Evolutionary conservation across 2,113 vertebrate species (phyloP).

Genomic region (Phyllopteryx taeniolatus): DNA sequence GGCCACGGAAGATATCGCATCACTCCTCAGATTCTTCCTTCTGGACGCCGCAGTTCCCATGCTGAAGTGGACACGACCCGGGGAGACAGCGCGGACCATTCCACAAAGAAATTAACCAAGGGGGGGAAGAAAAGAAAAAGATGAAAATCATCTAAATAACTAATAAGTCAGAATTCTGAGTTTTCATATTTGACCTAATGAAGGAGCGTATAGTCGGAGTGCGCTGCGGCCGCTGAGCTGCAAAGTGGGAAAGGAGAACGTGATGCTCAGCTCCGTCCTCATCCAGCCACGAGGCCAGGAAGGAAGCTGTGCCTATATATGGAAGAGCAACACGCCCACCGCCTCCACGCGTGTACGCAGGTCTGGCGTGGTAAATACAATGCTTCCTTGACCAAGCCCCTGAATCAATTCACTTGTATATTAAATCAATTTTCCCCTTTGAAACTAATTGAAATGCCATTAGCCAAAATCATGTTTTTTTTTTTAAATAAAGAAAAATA

Average conservation of each 20-base stretch:
- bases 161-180: background rate
- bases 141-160: background rate
- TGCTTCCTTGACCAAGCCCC: background rate
- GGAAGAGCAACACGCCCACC: conserved; percentile 22
- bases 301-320: conserved; percentile 62
- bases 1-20: conserved; percentile 90
- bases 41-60: conserved; percentile 94
- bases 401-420: background rate
- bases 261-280: conserved; percentile 11
- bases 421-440: background rate
- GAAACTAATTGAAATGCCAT: background rate
- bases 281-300: conserved; percentile 33
- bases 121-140: background rate
- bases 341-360: background rate
- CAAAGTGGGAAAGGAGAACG: background rate
- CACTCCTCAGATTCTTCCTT: conserved; percentile 87
- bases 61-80: conserved; percentile 69
- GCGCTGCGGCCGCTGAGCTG: background rate
- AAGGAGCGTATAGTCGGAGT: background rate
- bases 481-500: background rate
- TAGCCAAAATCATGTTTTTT: too few species aligned
- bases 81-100: conserved; percentile 59
- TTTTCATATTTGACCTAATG: background rate
- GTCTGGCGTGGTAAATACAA: conserved; percentile 12
- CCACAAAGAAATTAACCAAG: conserved; percentile 26